A percentile compares a stretch with the other conserved stretches of the same genome.
These are phyloP conservation scores for Clunio marinus DNA, from an alignment of 2,888 invertebrate species.

Conservation along the genomic window DNA sequence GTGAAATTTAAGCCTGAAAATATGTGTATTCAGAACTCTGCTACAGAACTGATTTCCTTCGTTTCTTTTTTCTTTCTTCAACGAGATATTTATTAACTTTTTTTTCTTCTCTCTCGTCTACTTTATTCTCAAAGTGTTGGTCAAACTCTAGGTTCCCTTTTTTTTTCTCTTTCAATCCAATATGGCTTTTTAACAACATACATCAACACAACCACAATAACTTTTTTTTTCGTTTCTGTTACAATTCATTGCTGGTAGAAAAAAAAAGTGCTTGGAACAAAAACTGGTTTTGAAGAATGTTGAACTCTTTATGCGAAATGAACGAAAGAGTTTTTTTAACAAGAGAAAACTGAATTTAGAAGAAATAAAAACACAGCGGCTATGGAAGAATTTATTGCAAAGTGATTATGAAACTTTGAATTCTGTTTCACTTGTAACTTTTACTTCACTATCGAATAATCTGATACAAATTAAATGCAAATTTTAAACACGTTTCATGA, in stretches of 20 bases:
- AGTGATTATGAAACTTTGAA: no score
- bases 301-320: slow-evolving; percentile 29
- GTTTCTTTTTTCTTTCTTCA: no score
- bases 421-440: no score
- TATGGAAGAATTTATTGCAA: no score
- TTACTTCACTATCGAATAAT: no score
- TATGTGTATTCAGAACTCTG: not conserved
- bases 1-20: slow-evolving; percentile 20
- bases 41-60: not conserved
- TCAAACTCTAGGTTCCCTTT: not conserved
- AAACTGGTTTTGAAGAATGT: slow-evolving; percentile 37
- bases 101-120: not conserved
- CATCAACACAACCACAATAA: slow-evolving; percentile 17
- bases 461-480: not conserved
- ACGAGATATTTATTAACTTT: slow-evolving; percentile 23
- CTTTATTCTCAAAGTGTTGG: not conserved
- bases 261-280: slow-evolving; percentile 11
- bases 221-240: slow-evolving; percentile 6
- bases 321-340: not conserved
- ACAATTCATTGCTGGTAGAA: no score
- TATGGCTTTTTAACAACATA: slow-evolving; percentile 3
- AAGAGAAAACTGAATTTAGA: not conserved
- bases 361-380: no score
- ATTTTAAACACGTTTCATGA: not conserved
- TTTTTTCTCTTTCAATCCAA: not conserved